Evolutionary conservation across 2,888 invertebrate genomes (phyloP), one percentile per base, ranked within the genome.

Genomic region (Creontiades dilutus): DNA sequence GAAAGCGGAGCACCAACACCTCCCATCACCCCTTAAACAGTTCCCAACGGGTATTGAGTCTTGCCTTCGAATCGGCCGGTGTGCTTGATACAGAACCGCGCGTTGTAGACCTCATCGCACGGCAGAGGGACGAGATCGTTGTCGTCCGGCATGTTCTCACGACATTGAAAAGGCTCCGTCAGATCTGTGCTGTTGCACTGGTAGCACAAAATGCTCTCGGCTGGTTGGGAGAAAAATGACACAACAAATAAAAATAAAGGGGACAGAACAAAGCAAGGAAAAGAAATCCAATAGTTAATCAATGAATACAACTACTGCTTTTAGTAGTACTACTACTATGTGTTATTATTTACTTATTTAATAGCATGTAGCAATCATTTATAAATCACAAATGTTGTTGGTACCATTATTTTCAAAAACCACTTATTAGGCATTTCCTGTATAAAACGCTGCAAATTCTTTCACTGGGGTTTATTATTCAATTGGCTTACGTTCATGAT

Each of bases 31-130:
- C 78, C 47, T 7, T 46, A 7, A 19, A 13, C 28, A 76, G 23
- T 14, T 14, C 16, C n/a, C 61, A 61, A n/a, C n/a, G 23, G 23
- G 27, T 52, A 14, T 61, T n/a, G 7, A 81, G 57, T 85, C 91
- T 90, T 94, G 97, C 97, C 98, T 96, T 97, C 97, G 92, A 95
- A 97, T 93, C 98, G 95, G 91, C 99, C 99, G 90, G 97, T 96
- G 93, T 97, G 97, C 94, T 99, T 99, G 92, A 99, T 95, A 94
- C 99, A 99, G 93, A 96, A 99, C 92, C 96, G 95, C 19, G 98
- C 98, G 91, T 95, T 96, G 93, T 97, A 97, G 90, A 98, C 97
- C 90, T 95, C 94, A 91, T 96, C 95, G 93, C 98, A 98, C 92
- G 96, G 95, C 92, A 94, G 95, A 87, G 96, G 95, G 92, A 94